Percentiles rank a stretch among this genome's conserved stretches.
Conservation (phyloP, 2,888 invertebrate species). For the Lepetodrilus schrolli region DNA sequence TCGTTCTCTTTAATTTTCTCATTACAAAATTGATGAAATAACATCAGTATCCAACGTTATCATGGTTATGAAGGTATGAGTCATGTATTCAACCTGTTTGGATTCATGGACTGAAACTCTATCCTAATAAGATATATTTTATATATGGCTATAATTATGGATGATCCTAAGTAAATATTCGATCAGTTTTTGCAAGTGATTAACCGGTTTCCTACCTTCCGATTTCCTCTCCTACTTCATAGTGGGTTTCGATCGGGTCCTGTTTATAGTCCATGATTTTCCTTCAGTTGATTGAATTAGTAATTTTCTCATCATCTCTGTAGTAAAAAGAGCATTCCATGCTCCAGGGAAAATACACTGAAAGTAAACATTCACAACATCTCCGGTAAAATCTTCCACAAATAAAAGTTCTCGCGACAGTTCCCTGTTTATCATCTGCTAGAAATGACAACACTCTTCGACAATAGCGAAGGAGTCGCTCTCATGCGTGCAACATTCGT, state of each 20-base stretch:
- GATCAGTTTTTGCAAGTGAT: no score
- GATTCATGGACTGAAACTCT: no score
- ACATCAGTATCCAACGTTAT: no score
- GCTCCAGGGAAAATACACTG: slow-evolving; percentile 8
- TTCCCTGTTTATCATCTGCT: slow-evolving; percentile 39
- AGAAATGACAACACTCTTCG: neutral
- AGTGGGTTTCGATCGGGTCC: slow-evolving; percentile 58
- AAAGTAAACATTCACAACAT: slow-evolving; percentile 20
- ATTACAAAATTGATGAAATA: no score
- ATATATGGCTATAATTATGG: no score
- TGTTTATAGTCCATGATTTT: slow-evolving; percentile 57
- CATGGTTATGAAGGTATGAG: no score
- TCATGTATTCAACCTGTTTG: no score
- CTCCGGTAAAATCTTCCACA: neutral
- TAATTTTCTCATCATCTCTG: slow-evolving; percentile 16
- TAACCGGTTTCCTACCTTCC: slow-evolving; percentile 63
- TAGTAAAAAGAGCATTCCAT: slow-evolving; percentile 25
- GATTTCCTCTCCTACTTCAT: slow-evolving; percentile 63
- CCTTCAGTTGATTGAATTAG: slow-evolving; percentile 1
- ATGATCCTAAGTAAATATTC: no score
- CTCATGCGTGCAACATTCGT: slow-evolving; percentile 23
- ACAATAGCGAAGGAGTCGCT: slow-evolving; percentile 8
- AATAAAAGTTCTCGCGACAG: neutral
- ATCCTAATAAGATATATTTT: no score
- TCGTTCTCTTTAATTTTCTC: no score